Base-by-base conservation (phyloP, 2,797 vertebrate species). In the Channallabes apus region DNA sequence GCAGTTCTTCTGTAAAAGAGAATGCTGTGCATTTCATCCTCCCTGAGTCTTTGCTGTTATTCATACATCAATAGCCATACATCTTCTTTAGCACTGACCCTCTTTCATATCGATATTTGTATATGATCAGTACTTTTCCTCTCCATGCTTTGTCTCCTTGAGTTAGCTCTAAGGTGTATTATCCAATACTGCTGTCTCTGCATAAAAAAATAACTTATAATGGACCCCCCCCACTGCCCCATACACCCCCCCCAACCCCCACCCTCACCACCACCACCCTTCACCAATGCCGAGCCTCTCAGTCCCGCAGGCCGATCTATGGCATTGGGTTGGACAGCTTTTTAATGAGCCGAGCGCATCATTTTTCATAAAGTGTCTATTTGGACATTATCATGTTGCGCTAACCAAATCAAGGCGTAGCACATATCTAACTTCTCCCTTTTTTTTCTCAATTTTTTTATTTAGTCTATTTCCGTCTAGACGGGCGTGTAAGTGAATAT, bases 61-160 rank as follows among this genome's bases (percentile, higher is more conserved):
- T 95, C 93, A 94, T 93, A 95, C 93, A 95, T 95, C 95, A 94
- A 95, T 95, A 95, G 92, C 92, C 92, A 95, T 95, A 94, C 91
- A 89, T 96, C 95, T 95, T 95, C 93, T 94, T 95, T 95, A 95
- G 93, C 93, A 91, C 91, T 90, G 92, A 92, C 93, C 94, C 94
- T 91, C 82, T 94, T 93, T 94, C 92, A 93, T 95, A 95, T 95
- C 93, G 95, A 95, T 95, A 95, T 94, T 94, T 94, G 93, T 94
- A 94, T 94, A 94, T 94, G 94, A 96, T 95, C 95, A 93, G 95
- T 95, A 94, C 93, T 93, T 95, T 93, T 91, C 92, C 91, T 92
- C 92, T 87, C 90, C 90, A 88, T 84, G 92, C 93, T 93, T 94
- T 93, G 94, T 94, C 93, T 93, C 92, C 91, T 88, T 89, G 92